A percentile compares a stretch with the other conserved stretches of the same genome.
Evolutionary conservation across 2,113 vertebrate genomes (phyloP).

Genomic region (Pelmatolapia mariae): DNA sequence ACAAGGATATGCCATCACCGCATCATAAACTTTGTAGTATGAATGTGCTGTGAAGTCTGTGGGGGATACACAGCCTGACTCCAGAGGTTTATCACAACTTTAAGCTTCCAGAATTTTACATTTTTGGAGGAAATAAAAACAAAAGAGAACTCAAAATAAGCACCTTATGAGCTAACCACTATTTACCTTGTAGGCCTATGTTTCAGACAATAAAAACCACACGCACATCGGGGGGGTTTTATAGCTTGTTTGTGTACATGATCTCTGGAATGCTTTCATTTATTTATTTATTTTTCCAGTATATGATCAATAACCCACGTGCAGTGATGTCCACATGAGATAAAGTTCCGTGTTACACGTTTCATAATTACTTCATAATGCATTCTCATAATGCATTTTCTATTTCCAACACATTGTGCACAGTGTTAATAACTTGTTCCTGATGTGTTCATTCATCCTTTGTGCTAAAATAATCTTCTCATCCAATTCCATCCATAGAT

Average conservation of each 20-base stretch:
- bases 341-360: background rate
- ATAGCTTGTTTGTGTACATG: background rate
- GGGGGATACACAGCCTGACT: conserved; percentile 3
- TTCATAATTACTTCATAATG: conserved; percentile 42
- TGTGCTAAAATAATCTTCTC: conserved; percentile 61
- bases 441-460: conserved; percentile 64
- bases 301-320: background rate
- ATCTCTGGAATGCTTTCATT: background rate
- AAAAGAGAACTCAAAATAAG: background rate
- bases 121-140: background rate
- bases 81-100: conserved; percentile 2
- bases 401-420: conserved; percentile 42
- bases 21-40: conserved; percentile 33
- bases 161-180: background rate
- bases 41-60: conserved; percentile 30
- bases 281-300: background rate
- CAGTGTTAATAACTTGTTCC: conserved; percentile 56
- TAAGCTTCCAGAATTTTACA: background rate
- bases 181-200: background rate
- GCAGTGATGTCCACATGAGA: background rate
- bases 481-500: conserved; percentile 52
- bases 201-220: background rate
- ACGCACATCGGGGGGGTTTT: background rate
- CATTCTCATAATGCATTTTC: conserved; percentile 34
- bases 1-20: conserved; percentile 31